A percentile compares a stretch with the other conserved stretches of the same genome.
Conservation (phyloP, 2,888 invertebrate genomes). For the Balanococcus diminutus region DNA sequence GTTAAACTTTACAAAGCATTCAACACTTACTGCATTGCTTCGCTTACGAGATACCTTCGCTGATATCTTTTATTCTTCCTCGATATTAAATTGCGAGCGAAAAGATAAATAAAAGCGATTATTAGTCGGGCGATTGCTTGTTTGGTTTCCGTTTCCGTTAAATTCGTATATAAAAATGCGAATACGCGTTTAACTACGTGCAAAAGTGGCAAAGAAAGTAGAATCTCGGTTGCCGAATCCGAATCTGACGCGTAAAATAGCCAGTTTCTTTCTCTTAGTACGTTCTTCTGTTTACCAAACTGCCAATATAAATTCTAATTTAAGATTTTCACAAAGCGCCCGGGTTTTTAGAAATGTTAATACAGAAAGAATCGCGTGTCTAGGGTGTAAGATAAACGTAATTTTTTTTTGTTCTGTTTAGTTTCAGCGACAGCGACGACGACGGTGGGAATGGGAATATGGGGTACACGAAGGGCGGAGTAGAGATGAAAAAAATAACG, state of each 20-base stretch:
- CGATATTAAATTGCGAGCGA: background rate
- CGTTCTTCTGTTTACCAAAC: slow-evolving; percentile 10
- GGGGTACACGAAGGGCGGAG: background rate
- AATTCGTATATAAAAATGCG: background rate
- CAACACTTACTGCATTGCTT: too few relatives aligned
- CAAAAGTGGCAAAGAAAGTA: background rate
- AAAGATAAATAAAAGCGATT: background rate
- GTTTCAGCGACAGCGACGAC: too few relatives aligned
- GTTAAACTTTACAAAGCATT: too few relatives aligned
- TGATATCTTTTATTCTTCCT: too few relatives aligned
- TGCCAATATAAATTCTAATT: slow-evolving; percentile 34
- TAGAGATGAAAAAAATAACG: slow-evolving; percentile 16
- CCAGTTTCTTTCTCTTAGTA: background rate
- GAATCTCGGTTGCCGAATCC: background rate
- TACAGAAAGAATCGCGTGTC: background rate
- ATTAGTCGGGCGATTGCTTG: background rate
- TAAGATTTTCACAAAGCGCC: background rate
- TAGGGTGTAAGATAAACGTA: background rate
- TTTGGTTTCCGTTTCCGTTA: slow-evolving; percentile 17
- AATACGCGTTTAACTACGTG: background rate
- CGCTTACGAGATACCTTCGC: too few relatives aligned
- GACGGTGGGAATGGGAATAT: background rate
- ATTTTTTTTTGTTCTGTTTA: background rate
- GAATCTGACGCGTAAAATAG: slow-evolving; percentile 12
- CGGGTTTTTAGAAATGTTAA: slow-evolving; percentile 5